Conservation (phyloP, 2,888 invertebrate genomes). For the Dioctria rufipes region DNA sequence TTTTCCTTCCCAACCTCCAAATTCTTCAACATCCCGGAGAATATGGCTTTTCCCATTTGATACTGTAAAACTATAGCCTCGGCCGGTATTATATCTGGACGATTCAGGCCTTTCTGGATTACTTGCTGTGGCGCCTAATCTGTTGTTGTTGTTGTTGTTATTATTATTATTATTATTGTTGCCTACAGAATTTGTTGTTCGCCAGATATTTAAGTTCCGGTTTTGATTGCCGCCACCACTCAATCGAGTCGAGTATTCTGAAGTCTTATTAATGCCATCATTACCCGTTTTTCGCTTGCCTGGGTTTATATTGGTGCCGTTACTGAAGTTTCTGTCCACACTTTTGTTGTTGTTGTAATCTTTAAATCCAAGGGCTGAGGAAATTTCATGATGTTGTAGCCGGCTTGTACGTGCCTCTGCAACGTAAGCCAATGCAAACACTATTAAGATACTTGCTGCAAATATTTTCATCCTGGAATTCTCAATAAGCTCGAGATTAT, state of each 20-base stretch:
- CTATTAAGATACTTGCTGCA: slow-evolving; percentile 24
- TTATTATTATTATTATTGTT: neutral
- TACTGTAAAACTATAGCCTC: neutral
- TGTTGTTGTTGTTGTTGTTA: neutral
- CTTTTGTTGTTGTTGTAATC: neutral
- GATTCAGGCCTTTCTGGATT: slow-evolving; percentile 22
- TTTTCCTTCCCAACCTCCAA: slow-evolving; percentile 48
- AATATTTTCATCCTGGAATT: slow-evolving; percentile 46
- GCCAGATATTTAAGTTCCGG: slow-evolving; percentile 43
- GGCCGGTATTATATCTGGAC: slow-evolving; percentile 28
- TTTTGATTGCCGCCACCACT: slow-evolving; percentile 41
- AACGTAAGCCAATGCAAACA: slow-evolving; percentile 13
- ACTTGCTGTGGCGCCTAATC: slow-evolving; percentile 18
- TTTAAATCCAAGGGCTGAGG: slow-evolving; percentile 10
- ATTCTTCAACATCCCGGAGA: slow-evolving; percentile 31
- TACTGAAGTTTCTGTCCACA: neutral
- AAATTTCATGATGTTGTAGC: slow-evolving; percentile 14
- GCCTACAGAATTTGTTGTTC: slow-evolving; percentile 41
- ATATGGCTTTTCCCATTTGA: slow-evolving; percentile 26
- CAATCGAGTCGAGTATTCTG: slow-evolving; percentile 16
- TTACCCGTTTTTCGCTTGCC: slow-evolving; percentile 7
- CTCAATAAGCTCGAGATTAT: slow-evolving; percentile 25
- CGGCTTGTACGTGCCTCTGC: slow-evolving; percentile 20
- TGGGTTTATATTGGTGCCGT: slow-evolving; percentile 3
- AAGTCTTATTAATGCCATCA: slow-evolving; percentile 14